Conservation (phyloP, 2,888 invertebrate species). For the Halictus ligatus region DNA sequence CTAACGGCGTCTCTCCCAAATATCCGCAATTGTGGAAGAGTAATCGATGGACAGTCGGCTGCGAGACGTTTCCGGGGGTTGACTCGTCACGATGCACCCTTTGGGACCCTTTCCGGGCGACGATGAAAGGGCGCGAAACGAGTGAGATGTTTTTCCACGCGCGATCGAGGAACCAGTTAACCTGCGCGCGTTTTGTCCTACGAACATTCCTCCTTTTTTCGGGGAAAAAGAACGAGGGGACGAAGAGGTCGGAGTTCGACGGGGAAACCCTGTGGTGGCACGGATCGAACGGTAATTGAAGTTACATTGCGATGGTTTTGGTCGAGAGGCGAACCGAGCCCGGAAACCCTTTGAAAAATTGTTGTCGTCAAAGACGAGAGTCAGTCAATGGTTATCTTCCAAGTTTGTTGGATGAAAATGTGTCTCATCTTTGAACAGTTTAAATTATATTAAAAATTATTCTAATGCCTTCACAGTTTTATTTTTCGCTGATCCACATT, state of each 20-base stretch:
- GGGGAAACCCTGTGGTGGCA: slow-evolving; percentile 52
- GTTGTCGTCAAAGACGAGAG: not conserved
- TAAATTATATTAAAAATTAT: too few relatives aligned
- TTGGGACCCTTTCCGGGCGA: slow-evolving; percentile 50
- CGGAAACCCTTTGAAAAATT: not conserved
- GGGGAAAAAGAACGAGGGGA: slow-evolving; percentile 27
- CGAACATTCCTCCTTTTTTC: slow-evolving; percentile 35
- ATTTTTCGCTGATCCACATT: not conserved
- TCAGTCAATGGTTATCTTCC: not conserved
- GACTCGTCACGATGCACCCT: slow-evolving; percentile 54
- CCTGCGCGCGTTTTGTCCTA: slow-evolving; percentile 62
- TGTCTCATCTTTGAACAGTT: too few relatives aligned
- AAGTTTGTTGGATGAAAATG: not conserved
- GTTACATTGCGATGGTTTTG: slow-evolving; percentile 39
- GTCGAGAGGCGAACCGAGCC: not conserved
- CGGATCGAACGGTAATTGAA: slow-evolving; percentile 65
- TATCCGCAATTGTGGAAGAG: slow-evolving; percentile 82
- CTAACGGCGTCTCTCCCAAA: slow-evolving; percentile 73
- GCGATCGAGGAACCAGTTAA: slow-evolving; percentile 49
- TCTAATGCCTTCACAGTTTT: too few relatives aligned
- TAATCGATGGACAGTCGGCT: slow-evolving; percentile 81
- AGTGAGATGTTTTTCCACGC: slow-evolving; percentile 61
- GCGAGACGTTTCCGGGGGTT: slow-evolving; percentile 40
- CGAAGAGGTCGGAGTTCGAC: slow-evolving; percentile 59
- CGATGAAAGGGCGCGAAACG: slow-evolving; percentile 51